phyloP scores from a whole-genome alignment of 64 coral and sea anemone genomes.

The Pachyseris speciosa region DNA sequence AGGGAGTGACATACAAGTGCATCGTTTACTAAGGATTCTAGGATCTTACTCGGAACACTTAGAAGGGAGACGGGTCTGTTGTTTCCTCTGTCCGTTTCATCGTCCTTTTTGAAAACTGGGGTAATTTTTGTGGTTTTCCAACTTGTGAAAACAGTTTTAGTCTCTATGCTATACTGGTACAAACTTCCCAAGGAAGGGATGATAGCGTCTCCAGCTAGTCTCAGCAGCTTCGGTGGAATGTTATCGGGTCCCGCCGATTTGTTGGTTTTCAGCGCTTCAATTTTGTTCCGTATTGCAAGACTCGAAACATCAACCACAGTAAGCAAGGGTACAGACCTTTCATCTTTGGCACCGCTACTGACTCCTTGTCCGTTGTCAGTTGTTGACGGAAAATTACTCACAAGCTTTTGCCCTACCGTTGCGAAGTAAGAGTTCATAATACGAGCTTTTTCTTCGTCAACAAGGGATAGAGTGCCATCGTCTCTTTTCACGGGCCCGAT shows the following conservation, averaged over 20 bases:
- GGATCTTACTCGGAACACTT: background rate
- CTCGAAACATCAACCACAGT: no score
- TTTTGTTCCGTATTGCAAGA: background rate
- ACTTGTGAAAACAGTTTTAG: background rate
- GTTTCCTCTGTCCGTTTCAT: slow-evolving; percentile 4
- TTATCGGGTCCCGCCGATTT: background rate
- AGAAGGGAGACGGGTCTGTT: background rate
- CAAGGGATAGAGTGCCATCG: background rate
- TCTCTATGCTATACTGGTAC: background rate
- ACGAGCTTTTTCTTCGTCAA: slow-evolving; percentile 7
- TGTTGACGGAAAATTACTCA: background rate
- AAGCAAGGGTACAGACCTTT: no score
- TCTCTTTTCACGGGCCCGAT: slow-evolving; percentile 49
- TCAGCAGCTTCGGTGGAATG: slow-evolving; percentile 21
- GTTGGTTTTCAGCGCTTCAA: background rate
- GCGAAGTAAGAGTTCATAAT: background rate
- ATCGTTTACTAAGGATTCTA: background rate
- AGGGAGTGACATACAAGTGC: background rate
- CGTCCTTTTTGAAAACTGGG: slow-evolving; percentile 17
- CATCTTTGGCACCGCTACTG: background rate
- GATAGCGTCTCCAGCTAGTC: background rate
- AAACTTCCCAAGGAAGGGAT: background rate
- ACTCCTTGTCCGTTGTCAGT: background rate
- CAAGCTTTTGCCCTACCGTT: background rate
- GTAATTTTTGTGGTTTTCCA: slow-evolving; percentile 21